Percentiles rank a stretch among this genome's conserved stretches.
Conservation (phyloP, 2,888 invertebrate species). For the Anthophora plumipes region DNA sequence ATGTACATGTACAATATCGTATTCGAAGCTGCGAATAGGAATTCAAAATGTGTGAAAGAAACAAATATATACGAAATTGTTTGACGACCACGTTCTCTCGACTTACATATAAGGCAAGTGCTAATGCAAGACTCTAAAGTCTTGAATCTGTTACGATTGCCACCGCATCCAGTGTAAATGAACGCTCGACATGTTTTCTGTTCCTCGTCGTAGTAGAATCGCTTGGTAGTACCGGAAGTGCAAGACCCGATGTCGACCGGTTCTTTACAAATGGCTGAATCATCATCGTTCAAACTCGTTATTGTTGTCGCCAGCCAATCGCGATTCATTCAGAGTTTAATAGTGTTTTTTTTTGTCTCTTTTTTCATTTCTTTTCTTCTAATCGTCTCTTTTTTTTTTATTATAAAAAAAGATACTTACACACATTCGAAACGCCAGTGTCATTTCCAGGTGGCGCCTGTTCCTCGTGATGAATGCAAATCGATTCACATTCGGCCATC, state of each 20-base stretch:
- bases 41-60: background rate
- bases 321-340: background rate
- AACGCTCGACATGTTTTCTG: constrained; percentile 91
- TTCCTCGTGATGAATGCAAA: constrained; percentile 88
- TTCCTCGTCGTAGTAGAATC: constrained; percentile 91
- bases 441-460: constrained; percentile 84
- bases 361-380: background rate
- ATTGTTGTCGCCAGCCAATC: background rate
- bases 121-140: constrained; percentile 89
- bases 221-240: constrained; percentile 85
- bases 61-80: background rate
- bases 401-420: constrained; percentile 68
- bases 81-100: constrained; percentile 34
- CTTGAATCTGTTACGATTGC: constrained; percentile 94
- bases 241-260: constrained; percentile 89
- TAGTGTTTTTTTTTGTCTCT: too few species aligned
- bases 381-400: background rate
- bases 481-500: constrained; percentile 89
- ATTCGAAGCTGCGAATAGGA: constrained; percentile 33
- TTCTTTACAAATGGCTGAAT: constrained; percentile 86
- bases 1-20: constrained; percentile 19
- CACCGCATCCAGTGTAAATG: constrained; percentile 94
- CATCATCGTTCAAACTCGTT: constrained; percentile 49
- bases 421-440: constrained; percentile 80
- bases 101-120: constrained; percentile 86